phyloP scores from a whole-genome alignment of 2,113 vertebrate species.

The Pteruthius melanotis region DNA sequence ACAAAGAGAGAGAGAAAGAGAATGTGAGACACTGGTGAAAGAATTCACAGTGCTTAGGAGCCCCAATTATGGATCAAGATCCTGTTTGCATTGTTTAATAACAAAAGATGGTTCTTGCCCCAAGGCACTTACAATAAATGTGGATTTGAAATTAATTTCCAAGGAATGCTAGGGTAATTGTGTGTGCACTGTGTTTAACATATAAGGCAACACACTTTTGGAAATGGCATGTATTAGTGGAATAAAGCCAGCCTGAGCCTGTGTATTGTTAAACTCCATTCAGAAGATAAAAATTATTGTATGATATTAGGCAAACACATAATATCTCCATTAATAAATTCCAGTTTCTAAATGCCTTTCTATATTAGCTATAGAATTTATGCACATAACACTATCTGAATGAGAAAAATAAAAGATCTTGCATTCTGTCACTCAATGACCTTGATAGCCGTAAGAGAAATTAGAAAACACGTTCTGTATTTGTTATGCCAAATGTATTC shows the following conservation, averaged over 20 bases:
- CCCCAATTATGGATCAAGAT: slow-evolving; percentile 54
- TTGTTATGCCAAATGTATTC: slow-evolving; percentile 20
- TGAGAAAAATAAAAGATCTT: slow-evolving; percentile 31
- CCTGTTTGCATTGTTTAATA: slow-evolving; percentile 50
- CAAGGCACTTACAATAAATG: slow-evolving; percentile 50
- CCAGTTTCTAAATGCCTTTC: slow-evolving; percentile 32
- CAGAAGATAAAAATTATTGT: slow-evolving; percentile 42
- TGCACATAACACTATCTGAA: slow-evolving; percentile 11
- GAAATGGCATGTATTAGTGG: slow-evolving; percentile 29
- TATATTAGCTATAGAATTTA: slow-evolving; percentile 10
- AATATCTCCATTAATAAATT: slow-evolving; percentile 42
- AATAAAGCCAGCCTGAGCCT: slow-evolving; percentile 33
- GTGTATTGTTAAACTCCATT: background rate
- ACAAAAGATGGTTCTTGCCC: slow-evolving; percentile 53
- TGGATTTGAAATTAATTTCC: slow-evolving; percentile 63
- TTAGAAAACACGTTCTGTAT: slow-evolving; percentile 39
- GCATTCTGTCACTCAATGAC: slow-evolving; percentile 34
- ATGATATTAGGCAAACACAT: slow-evolving; percentile 24
- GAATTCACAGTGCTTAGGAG: slow-evolving; percentile 52
- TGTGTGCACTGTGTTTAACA: slow-evolving; percentile 14
- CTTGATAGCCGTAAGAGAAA: slow-evolving; percentile 41
- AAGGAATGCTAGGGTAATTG: slow-evolving; percentile 40
- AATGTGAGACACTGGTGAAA: slow-evolving; percentile 52
- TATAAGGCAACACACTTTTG: slow-evolving; percentile 32
- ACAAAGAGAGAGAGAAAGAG: slow-evolving; percentile 40